A percentile compares a stretch with the other conserved stretches of the same genome.
Evolutionary conservation across 2,888 invertebrate species (phyloP).

Genomic region (Troides oblongomaculatus): DNA sequence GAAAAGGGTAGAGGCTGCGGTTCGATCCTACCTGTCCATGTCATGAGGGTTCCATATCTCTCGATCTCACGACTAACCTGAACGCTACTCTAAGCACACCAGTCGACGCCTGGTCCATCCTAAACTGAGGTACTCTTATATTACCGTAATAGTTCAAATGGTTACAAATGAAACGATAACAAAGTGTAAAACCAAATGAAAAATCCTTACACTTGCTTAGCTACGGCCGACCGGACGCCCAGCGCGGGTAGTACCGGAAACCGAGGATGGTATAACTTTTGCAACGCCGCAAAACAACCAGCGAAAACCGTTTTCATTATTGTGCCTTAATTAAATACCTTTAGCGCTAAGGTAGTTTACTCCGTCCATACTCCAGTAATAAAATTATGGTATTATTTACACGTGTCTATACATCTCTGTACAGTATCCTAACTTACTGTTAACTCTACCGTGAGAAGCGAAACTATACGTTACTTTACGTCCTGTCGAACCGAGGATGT

Average conservation of each 20-base stretch:
- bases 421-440: slow-evolving; percentile 72
- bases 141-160: slow-evolving; percentile 77
- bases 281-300: slow-evolving; percentile 72
- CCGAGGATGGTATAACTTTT: slow-evolving; percentile 69
- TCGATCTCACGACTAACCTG: slow-evolving; percentile 65
- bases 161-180: slow-evolving; percentile 79
- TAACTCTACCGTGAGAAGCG: slow-evolving; percentile 69
- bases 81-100: slow-evolving; percentile 69
- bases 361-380: slow-evolving; percentile 69
- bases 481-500: slow-evolving; percentile 72
- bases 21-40: slow-evolving; percentile 69
- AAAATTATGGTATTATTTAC: slow-evolving; percentile 77
- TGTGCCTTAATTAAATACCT: slow-evolving; percentile 71
- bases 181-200: slow-evolving; percentile 76
- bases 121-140: slow-evolving; percentile 78
- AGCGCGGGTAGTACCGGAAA: slow-evolving; percentile 61
- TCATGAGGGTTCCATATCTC: slow-evolving; percentile 64
- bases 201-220: slow-evolving; percentile 78
- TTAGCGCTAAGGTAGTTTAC: slow-evolving; percentile 75
- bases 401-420: slow-evolving; percentile 73
- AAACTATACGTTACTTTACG: slow-evolving; percentile 42
- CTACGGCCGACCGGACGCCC: slow-evolving; percentile 69
- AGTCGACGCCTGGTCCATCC: slow-evolving; percentile 80
- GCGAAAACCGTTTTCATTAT: slow-evolving; percentile 63
- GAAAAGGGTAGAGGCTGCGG: slow-evolving; percentile 64